phyloP scores from a whole-genome alignment of 2,113 vertebrate genomes.

The Tyto alba region DNA sequence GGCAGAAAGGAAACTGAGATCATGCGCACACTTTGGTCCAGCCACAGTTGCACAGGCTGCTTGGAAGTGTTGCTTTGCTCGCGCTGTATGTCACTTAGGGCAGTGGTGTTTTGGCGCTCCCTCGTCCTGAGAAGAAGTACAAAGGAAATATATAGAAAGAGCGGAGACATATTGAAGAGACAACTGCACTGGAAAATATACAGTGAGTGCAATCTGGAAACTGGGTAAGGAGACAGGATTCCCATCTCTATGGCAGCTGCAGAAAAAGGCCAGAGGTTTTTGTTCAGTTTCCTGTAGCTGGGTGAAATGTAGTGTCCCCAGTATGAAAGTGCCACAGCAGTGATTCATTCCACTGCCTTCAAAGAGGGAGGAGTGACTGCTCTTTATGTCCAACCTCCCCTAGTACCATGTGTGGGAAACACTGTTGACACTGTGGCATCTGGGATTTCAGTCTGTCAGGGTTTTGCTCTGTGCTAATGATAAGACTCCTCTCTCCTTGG shows the following conservation, averaged over 20 bases:
- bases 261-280: not conserved
- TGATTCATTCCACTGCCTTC: rapidly evolving
- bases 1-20: not conserved
- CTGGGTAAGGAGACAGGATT: not conserved
- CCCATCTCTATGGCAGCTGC: not conserved
- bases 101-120: not conserved
- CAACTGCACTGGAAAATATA: not conserved
- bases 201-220: not conserved
- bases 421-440: not conserved
- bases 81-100: not conserved
- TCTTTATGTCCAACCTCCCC: not conserved
- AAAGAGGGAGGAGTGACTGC: not conserved
- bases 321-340: rapidly evolving
- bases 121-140: not conserved
- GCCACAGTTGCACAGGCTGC: not conserved
- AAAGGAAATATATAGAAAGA: not conserved
- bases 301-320: not conserved
- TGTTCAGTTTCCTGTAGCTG: not conserved
- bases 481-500: not conserved
- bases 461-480: not conserved
- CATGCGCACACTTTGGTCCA: not conserved
- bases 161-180: not conserved
- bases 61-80: not conserved
- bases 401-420: not conserved
- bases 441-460: not conserved